These are phyloP conservation scores for Maccullochella peelii DNA, from an alignment of 2,113 vertebrate species.

Conservation along the genomic window DNA sequence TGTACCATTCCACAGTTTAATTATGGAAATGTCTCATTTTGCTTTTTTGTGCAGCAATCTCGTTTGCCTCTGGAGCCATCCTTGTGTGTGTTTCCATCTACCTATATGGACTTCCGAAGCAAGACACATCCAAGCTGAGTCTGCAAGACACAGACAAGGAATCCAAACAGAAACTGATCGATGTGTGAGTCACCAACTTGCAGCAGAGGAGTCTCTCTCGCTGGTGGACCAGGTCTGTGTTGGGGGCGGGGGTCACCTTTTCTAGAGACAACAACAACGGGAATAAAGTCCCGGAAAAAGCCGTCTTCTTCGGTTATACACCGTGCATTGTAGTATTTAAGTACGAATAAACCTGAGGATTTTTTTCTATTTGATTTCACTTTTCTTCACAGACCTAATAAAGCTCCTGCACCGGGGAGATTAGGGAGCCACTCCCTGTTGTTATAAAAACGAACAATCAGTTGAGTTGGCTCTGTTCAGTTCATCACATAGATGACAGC, in stretches of 20 bases:
- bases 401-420: background rate
- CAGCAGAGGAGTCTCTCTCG: background rate
- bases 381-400: too few species aligned
- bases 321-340: too few species aligned
- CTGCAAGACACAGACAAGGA: conserved; percentile 64
- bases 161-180: conserved; percentile 85
- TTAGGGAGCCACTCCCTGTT: background rate
- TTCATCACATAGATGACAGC: background rate
- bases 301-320: too few species aligned
- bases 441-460: background rate
- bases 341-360: too few species aligned
- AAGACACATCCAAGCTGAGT: conserved; percentile 88
- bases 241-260: background rate
- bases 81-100: conserved; percentile 98
- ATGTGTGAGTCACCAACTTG: conserved; percentile 79
- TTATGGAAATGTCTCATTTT: background rate
- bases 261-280: too few species aligned
- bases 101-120: conserved; percentile 94
- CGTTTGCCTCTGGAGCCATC: conserved; percentile 88
- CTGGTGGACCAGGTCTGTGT: background rate
- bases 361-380: too few species aligned
- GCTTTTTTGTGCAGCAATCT: conserved; percentile 82
- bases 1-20: background rate
- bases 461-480: background rate
- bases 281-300: too few species aligned